Evolutionary conservation across 2,797 vertebrate species (phyloP).

Genomic region (Fundulus diaphanus): DNA sequence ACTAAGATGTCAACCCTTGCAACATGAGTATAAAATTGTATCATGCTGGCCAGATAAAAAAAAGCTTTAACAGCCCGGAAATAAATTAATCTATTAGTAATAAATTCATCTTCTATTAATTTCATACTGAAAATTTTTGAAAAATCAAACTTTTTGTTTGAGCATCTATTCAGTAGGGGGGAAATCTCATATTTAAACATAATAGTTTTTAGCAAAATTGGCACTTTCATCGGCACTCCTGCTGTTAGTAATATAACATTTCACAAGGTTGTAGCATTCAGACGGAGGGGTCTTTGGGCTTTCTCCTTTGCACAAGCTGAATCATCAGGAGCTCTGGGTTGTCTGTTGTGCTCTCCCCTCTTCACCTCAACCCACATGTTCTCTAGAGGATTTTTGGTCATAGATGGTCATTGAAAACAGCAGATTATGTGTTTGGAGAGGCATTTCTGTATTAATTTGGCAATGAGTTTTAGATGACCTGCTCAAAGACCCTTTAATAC

Average conservation of each 20-base stretch:
- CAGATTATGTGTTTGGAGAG: not conserved
- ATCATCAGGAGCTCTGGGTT: not conserved
- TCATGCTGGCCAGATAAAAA: too few species aligned
- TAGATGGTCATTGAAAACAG: too few species aligned
- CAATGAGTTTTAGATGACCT: not conserved
- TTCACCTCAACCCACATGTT: too few species aligned
- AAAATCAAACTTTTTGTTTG: not conserved
- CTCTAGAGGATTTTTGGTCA: too few species aligned
- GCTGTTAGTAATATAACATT: not conserved
- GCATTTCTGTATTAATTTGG: not conserved
- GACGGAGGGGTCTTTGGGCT: not conserved
- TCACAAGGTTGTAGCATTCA: not conserved
- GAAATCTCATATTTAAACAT: not conserved
- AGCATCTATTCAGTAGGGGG: not conserved
- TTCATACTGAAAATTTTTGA: not conserved
- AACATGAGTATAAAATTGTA: not conserved
- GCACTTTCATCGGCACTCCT: too few species aligned
- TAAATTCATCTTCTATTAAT: too few species aligned
- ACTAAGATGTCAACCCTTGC: not conserved
- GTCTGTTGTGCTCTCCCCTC: not conserved
- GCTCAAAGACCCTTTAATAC: too few species aligned
- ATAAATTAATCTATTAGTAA: too few species aligned
- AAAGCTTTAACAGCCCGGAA: too few species aligned
- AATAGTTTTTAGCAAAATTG: not conserved
- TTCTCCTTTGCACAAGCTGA: not conserved